Percentiles rank a stretch among this genome's conserved stretches.
phyloP scores from a whole-genome alignment of 1,140 invertebrate species.

The Diorhabda elongata region DNA sequence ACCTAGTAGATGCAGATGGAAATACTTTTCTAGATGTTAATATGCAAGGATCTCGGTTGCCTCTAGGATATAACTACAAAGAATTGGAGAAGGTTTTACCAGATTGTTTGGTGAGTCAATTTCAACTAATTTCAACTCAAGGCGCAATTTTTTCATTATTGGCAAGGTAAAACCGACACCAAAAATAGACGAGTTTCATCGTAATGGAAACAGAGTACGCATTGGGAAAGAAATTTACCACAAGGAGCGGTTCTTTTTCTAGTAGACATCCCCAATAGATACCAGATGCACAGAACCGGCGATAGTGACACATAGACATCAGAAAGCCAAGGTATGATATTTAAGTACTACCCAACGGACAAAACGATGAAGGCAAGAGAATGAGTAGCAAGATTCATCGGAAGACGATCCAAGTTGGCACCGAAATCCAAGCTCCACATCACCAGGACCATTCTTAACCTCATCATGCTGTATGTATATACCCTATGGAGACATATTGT shows the following conservation, averaged over 20 bases:
- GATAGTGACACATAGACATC: no score
- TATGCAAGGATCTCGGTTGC: slow-evolving; percentile 95
- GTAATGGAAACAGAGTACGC: not conserved
- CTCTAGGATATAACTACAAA: slow-evolving; percentile 94
- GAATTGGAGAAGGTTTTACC: slow-evolving; percentile 72
- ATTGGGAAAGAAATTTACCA: not conserved
- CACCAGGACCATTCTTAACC: no score
- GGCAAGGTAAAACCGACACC: not conserved
- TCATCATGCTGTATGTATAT: no score
- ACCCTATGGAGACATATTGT: no score
- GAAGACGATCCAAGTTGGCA: no score
- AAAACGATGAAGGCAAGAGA: no score
- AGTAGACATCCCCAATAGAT: not conserved
- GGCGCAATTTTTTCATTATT: not conserved
- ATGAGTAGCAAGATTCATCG: no score
- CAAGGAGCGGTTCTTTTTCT: not conserved
- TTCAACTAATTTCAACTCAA: slow-evolving; percentile 4
- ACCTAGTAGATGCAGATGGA: slow-evolving; percentile 91
- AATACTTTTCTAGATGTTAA: slow-evolving; percentile 87
- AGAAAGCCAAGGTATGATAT: no score
- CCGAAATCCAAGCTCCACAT: no score
- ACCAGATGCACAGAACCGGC: no score
- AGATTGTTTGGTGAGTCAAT: slow-evolving; percentile 68
- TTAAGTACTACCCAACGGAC: no score
- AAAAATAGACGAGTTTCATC: not conserved